These are phyloP conservation scores for Nothoprocta pentlandii DNA, from an alignment of 2,113 vertebrate genomes.

Conservation along the genomic window DNA sequence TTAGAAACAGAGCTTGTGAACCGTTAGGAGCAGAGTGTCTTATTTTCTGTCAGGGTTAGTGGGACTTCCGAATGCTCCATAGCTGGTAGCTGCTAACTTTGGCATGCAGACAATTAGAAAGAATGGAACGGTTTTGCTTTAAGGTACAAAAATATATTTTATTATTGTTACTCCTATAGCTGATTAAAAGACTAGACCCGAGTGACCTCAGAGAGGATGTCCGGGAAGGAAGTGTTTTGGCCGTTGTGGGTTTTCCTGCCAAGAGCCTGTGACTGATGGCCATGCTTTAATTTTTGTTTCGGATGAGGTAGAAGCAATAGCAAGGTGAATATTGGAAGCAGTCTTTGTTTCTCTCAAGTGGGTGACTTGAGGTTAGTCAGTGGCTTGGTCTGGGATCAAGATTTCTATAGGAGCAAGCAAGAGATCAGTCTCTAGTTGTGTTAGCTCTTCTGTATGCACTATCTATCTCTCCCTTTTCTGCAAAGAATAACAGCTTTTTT, in stretches of 20 bases:
- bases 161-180: conserved; percentile 24
- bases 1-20: conserved; percentile 33
- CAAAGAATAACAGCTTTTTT: conserved; percentile 13
- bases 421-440: background rate
- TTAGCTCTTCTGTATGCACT: background rate
- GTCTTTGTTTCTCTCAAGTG: conserved; percentile 29
- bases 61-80: background rate
- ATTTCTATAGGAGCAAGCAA: background rate
- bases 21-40: background rate
- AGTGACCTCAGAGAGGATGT: conserved; percentile 36
- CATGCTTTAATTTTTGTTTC: conserved; percentile 21
- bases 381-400: background rate
- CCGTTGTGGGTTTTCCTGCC: conserved; percentile 5
- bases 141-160: conserved; percentile 13
- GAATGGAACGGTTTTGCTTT: conserved; percentile 6
- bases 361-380: background rate
- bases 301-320: conserved; percentile 3
- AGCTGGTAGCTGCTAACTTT: background rate
- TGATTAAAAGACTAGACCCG: background rate
- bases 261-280: background rate
- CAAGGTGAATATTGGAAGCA: conserved; percentile 40
- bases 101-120: background rate
- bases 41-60: background rate
- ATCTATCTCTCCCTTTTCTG: background rate
- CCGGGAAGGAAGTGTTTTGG: background rate